phyloP scores from a whole-genome alignment of 2,113 vertebrate genomes.

The Dermatemys mawii region DNA sequence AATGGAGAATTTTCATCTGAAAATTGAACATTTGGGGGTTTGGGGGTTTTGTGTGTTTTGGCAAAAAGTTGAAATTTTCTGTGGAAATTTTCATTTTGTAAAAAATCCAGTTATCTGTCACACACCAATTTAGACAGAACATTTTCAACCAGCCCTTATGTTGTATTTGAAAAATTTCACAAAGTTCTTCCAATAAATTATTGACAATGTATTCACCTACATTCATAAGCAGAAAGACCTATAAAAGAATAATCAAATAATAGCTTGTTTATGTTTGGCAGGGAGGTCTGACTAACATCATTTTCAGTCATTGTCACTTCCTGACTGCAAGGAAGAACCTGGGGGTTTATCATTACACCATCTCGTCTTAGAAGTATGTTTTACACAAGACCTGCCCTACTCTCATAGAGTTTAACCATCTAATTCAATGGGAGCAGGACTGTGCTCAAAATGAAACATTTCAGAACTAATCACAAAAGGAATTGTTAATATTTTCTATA shows the following conservation, averaged over 20 bases:
- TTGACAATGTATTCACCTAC: background rate
- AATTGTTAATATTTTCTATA: background rate
- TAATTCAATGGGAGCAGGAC: background rate
- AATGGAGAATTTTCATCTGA: background rate
- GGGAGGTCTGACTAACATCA: background rate
- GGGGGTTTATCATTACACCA: background rate
- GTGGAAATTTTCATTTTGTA: rapidly evolving
- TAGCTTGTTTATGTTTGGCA: rapidly evolving
- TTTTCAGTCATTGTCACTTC: background rate
- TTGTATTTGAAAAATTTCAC: background rate
- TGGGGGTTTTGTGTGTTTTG: too few species aligned
- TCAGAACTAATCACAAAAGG: background rate
- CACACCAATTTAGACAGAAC: background rate
- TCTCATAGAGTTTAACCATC: background rate
- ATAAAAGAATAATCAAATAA: rapidly evolving
- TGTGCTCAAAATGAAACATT: background rate
- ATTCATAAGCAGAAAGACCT: rapidly evolving
- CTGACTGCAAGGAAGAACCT: rapidly evolving
- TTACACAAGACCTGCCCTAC: background rate
- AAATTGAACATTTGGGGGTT: background rate
- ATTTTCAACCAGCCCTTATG: background rate
- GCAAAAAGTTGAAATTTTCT: too few species aligned
- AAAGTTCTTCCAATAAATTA: background rate
- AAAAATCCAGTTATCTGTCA: rapidly evolving
- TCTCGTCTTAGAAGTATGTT: background rate